Conservation (phyloP, 2,113 vertebrate species). For the Chroicocephalus ridibundus region DNA sequence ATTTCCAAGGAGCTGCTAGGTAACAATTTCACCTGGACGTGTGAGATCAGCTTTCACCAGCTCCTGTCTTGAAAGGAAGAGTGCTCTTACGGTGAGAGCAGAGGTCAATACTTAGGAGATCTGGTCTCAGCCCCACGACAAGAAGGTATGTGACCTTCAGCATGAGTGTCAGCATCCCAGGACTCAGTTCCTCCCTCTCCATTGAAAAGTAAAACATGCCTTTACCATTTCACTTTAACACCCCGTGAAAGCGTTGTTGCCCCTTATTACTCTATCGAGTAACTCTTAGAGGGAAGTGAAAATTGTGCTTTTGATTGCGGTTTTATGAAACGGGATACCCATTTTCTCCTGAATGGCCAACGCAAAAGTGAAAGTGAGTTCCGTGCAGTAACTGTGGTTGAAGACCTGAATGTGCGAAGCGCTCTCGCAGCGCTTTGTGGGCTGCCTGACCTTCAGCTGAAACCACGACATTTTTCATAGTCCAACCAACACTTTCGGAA, state of each 20-base stretch:
- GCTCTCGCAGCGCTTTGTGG: background rate
- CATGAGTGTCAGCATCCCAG: background rate
- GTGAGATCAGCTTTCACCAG: conserved; percentile 17
- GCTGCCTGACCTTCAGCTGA: conserved; percentile 47
- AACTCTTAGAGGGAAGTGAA: background rate
- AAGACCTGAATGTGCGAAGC: conserved; percentile 14
- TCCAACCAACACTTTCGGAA: background rate
- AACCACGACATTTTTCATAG: conserved; percentile 35
- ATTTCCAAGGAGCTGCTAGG: background rate
- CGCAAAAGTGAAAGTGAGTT: conserved; percentile 22
- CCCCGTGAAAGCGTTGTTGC: background rate
- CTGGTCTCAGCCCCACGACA: conserved; percentile 19
- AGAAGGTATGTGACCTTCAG: conserved; percentile 49
- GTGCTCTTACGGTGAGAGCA: background rate
- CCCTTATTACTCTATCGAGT: background rate
- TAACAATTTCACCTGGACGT: background rate
- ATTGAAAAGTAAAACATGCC: background rate
- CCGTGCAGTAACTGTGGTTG: background rate
- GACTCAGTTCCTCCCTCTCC: background rate
- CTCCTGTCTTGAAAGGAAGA: conserved; percentile 29
- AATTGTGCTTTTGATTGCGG: background rate
- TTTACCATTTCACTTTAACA: background rate
- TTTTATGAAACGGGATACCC: background rate
- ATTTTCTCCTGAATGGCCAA: background rate
- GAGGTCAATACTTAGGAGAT: conserved; percentile 34